Conservation (phyloP, 2,113 vertebrate genomes). For the Lepisosteus osseus region DNA sequence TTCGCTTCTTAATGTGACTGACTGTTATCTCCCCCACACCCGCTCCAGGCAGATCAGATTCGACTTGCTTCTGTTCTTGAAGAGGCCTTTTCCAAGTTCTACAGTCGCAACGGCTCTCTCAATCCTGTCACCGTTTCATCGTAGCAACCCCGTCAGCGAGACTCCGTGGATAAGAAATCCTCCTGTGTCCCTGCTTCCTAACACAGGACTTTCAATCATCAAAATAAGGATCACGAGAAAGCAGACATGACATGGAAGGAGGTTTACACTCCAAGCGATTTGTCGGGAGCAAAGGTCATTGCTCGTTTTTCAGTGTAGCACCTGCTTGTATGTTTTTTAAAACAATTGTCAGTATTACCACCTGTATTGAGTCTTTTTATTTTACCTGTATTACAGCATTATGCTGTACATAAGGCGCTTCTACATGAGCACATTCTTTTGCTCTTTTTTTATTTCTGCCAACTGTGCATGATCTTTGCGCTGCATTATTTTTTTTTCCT, state of each 20-base stretch:
- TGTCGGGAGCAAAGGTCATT: too few relatives aligned
- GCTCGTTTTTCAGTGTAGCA: too few relatives aligned
- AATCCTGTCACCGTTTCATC: slow-evolving; percentile 93
- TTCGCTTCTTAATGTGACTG: too few relatives aligned
- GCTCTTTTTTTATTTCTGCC: neutral
- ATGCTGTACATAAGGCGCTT: neutral
- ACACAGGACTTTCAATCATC: too few relatives aligned
- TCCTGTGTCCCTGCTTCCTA: too few relatives aligned
- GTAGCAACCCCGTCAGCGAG: slow-evolving; percentile 59
- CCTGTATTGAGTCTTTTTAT: neutral
- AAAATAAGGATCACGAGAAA: too few relatives aligned
- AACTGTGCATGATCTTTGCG: slow-evolving; percentile 3
- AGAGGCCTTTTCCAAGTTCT: slow-evolving; percentile 94
- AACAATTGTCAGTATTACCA: slow-evolving; percentile 43
- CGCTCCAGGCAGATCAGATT: slow-evolving; percentile 83
- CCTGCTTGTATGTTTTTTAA: slow-evolving; percentile 1
- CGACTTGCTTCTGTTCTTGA: slow-evolving; percentile 89
- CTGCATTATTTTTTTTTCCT: neutral
- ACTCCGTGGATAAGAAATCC: too few relatives aligned
- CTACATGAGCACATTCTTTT: slow-evolving; percentile 3
- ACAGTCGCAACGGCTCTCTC: slow-evolving; percentile 84
- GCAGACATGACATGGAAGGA: too few relatives aligned
- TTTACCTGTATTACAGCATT: neutral
- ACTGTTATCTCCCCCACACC: neutral
- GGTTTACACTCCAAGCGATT: too few relatives aligned